Percentiles rank a stretch among this genome's conserved stretches.
phyloP scores from a whole-genome alignment of 2,797 vertebrate genomes.

The Molossus molossus region DNA sequence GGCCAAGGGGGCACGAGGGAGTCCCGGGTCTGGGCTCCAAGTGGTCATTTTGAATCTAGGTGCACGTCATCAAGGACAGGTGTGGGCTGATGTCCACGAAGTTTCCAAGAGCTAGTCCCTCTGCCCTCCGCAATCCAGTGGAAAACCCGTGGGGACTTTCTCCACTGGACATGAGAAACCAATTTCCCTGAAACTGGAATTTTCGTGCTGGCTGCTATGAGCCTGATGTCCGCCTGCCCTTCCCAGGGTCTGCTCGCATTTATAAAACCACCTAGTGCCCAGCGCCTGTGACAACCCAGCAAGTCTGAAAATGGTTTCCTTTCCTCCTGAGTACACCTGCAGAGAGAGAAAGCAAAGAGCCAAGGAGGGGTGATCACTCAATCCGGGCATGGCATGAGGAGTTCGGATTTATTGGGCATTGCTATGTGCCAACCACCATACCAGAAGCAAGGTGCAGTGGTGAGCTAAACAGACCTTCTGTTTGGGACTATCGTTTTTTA shows the following conservation, averaged over 20 bases:
- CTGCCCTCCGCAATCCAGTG: background rate
- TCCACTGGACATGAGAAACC: background rate
- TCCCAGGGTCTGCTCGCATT: background rate
- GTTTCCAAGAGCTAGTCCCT: background rate
- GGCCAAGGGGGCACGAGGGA: background rate
- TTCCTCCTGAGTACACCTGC: background rate
- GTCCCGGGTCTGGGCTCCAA: background rate
- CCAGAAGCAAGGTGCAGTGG: background rate
- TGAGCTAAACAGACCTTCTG: fast-evolving
- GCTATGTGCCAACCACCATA: fast-evolving
- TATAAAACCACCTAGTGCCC: background rate
- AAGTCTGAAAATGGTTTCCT: background rate
- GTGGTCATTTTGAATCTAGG: background rate
- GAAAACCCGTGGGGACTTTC: background rate
- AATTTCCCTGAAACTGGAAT: background rate
- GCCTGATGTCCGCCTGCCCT: no score
- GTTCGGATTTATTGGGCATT: background rate
- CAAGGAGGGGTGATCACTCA: background rate
- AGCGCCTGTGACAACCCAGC: background rate
- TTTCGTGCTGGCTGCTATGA: background rate
- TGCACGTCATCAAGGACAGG: background rate
- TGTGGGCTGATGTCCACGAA: no score
- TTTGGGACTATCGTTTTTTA: background rate
- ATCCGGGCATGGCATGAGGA: background rate
- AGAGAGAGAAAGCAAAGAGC: background rate